phyloP scores from a whole-genome alignment of 1,140 invertebrate genomes.

The Sarcophaga bullata region DNA sequence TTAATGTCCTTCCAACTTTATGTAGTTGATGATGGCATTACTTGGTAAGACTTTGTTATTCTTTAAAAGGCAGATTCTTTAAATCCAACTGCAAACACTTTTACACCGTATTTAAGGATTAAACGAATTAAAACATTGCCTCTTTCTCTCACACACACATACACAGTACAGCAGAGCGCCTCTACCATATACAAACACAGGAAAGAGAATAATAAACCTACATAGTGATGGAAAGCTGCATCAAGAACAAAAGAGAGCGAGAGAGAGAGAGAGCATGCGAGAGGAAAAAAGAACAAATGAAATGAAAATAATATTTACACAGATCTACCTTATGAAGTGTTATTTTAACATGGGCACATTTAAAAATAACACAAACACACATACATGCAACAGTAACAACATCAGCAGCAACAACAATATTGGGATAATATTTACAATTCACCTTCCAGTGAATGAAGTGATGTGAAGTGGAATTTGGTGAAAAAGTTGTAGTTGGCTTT shows the following conservation, averaged over 20 bases:
- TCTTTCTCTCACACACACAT: no score
- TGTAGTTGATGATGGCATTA: no score
- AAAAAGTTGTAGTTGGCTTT: background rate
- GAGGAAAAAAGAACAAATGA: background rate
- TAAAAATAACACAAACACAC: background rate
- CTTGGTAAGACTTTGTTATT: no score
- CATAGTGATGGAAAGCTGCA: background rate
- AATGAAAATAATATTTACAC: slow-evolving; percentile 25
- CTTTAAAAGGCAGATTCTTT: background rate
- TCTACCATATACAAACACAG: no score
- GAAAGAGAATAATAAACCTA: background rate
- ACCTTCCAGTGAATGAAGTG: background rate
- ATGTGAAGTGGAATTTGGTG: slow-evolving; percentile 4
- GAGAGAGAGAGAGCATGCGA: background rate
- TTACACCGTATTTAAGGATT: slow-evolving; percentile 38
- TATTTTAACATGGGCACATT: background rate
- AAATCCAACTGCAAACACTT: background rate
- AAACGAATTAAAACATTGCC: background rate
- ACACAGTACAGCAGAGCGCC: no score
- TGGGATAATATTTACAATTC: slow-evolving; percentile 22
- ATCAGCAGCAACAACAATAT: background rate
- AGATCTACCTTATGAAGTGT: slow-evolving; percentile 14
- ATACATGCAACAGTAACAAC: background rate
- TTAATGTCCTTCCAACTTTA: no score
- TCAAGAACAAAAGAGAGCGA: background rate